Conservation (phyloP, 2,888 invertebrate species). For the Onthophagus sagittarius region DNA sequence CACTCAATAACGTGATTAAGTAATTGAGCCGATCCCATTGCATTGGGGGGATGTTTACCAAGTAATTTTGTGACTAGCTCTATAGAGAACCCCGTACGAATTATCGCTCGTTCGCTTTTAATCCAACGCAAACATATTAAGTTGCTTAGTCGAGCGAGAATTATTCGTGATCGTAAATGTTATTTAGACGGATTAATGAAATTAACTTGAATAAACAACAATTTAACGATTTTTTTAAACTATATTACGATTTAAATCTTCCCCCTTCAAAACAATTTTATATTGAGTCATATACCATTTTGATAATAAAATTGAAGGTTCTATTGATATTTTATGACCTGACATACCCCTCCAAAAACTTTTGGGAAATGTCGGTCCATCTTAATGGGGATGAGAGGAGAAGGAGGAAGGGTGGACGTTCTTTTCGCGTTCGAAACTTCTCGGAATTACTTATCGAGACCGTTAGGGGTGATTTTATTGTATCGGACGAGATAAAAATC, state of each 20-base stretch:
- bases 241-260: not conserved
- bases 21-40: not conserved
- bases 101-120: not conserved
- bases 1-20: not conserved
- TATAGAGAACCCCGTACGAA: not conserved
- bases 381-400: not conserved
- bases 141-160: not conserved
- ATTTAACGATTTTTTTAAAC: not conserved
- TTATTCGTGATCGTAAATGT: not conserved
- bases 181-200: not conserved
- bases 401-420: not conserved
- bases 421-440: not conserved
- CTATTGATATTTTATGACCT: slow-evolving; percentile 30
- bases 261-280: not conserved
- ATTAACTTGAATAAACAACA: not conserved
- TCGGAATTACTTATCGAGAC: slow-evolving; percentile 12
- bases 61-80: not conserved
- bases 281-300: not conserved
- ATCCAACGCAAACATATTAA: not conserved
- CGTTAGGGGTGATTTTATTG: slow-evolving; percentile 5
- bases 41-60: not conserved
- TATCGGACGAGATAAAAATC: slow-evolving; percentile 11
- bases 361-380: not conserved
- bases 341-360: slow-evolving; percentile 23
- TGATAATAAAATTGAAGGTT: slow-evolving; percentile 25